Conservation (phyloP, 2,888 invertebrate genomes). For the Arenicola marina region DNA sequence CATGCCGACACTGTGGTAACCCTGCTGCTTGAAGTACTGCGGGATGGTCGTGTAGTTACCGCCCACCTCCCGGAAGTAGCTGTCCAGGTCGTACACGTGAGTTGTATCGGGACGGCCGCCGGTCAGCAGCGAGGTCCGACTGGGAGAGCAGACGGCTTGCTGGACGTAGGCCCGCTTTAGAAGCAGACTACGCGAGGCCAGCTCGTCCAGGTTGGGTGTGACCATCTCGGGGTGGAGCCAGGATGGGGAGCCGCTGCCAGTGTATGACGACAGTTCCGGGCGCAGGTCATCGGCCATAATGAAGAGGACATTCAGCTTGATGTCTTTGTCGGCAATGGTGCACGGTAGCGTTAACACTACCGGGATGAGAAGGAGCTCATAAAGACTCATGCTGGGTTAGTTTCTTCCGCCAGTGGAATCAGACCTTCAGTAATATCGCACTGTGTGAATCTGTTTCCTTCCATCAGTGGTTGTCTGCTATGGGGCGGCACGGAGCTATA, state of each 20-base stretch:
- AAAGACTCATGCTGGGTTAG: too few relatives aligned
- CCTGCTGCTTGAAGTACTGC: constrained; percentile 26
- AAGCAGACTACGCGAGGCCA: constrained; percentile 36
- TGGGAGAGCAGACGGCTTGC: constrained; percentile 29
- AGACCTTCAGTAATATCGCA: too few relatives aligned
- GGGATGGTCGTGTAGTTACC: constrained; percentile 29
- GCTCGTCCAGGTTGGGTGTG: constrained; percentile 38
- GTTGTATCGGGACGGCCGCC: constrained; percentile 32
- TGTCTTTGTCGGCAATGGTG: not conserved
- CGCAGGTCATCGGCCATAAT: constrained; percentile 36
- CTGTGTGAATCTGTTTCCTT: too few relatives aligned
- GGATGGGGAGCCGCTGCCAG: constrained; percentile 31
- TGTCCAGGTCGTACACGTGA: constrained; percentile 22
- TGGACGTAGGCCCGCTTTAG: constrained; percentile 37
- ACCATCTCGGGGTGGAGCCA: constrained; percentile 33
- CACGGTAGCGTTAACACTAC: too few relatives aligned
- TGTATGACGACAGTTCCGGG: constrained; percentile 34
- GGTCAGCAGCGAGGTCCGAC: constrained; percentile 30
- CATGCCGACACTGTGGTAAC: constrained; percentile 21
- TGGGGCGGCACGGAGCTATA: too few relatives aligned
- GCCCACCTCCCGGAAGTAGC: constrained; percentile 24
- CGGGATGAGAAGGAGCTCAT: too few relatives aligned
- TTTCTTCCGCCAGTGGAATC: too few relatives aligned
- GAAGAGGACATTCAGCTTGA: constrained; percentile 30
- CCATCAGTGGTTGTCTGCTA: too few relatives aligned